Evolutionary conservation across 2,797 vertebrate genomes (phyloP), one percentile per base, ranked within the genome.

Genomic region (Champsocephalus gunnari): DNA sequence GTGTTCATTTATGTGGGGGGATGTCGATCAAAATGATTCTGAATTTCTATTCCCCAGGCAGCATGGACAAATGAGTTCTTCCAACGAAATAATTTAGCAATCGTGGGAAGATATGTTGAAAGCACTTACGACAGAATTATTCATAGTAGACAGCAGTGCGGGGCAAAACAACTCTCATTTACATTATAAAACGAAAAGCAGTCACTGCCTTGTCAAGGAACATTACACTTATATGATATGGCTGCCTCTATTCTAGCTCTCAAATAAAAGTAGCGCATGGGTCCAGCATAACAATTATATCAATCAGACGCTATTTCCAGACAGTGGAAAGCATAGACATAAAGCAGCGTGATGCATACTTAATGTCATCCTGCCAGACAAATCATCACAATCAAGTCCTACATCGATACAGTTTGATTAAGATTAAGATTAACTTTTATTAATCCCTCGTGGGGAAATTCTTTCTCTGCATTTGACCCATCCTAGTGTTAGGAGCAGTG

Each of bases 61-160:
- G 21, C 14, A 48, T 75, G 63, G 84, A 89, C 77, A 87, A 90
- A 90, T 80, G 72, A 73, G 80, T 70, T 84, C 80, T 70, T 80
- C 85, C 83, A 87, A 78, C 64, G 83, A 83, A 88, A 88, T 85
- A 88, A 91, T 85, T 89, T 77, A 78, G 67, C 71, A 83, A 79
- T 51, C 16, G 43, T 57, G 56, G 19, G 48, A 70, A 73, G 74
- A 84, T 81, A 74, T 85, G 77, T 75, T 80, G 68, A 84, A 77
- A 32, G 85, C 61, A 56, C 65, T 77, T 83, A 77, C 82, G 56
- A 75, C 56, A 73, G 64, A 88, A 88, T 90, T 89, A 90, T 89
- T 91, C 87, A 88, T 76, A 73, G 77, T 34, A 84, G 83, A 87
- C 75, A 73, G 85, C 75, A 66, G 75, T 55, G 16, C 9, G 9